Conservation (phyloP, 2,888 invertebrate species). For the Caenorhabditis sp. region DNA sequence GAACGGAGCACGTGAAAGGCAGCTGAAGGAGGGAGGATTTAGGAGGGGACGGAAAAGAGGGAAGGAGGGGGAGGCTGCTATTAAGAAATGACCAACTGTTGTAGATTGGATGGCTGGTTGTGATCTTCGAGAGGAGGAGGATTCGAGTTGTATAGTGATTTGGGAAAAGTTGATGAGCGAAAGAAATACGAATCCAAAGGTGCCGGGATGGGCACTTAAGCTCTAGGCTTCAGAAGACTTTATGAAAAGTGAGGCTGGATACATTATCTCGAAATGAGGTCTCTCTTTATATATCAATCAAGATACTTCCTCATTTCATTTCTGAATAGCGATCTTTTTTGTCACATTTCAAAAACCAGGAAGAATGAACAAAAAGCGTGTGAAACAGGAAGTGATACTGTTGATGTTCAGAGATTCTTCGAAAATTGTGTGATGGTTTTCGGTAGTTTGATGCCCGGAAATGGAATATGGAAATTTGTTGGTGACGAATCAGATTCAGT, state of each 20-base stretch:
- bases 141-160: constrained; percentile 22
- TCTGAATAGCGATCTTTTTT: neutral
- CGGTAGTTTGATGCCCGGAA: neutral
- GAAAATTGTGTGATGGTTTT: neutral
- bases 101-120: neutral
- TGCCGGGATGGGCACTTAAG: neutral
- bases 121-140: constrained; percentile 12
- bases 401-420: neutral
- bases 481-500: neutral
- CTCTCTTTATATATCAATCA: constrained; percentile 3
- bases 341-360: constrained; percentile 10
- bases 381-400: constrained; percentile 16
- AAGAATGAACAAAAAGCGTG: constrained; percentile 5
- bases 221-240: no score
- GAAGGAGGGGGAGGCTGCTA: constrained; percentile 7
- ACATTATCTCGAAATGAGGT: neutral
- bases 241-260: neutral
- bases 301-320: constrained; percentile 14
- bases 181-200: neutral
- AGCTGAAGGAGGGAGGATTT: constrained; percentile 12
- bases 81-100: constrained; percentile 32
- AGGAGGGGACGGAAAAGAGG: neutral
- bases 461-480: neutral
- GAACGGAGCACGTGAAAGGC: constrained; percentile 55
- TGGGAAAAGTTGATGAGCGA: neutral